Evolutionary conservation across 1,140 invertebrate genomes (phyloP).

Genomic region (Bombus fervidus): DNA sequence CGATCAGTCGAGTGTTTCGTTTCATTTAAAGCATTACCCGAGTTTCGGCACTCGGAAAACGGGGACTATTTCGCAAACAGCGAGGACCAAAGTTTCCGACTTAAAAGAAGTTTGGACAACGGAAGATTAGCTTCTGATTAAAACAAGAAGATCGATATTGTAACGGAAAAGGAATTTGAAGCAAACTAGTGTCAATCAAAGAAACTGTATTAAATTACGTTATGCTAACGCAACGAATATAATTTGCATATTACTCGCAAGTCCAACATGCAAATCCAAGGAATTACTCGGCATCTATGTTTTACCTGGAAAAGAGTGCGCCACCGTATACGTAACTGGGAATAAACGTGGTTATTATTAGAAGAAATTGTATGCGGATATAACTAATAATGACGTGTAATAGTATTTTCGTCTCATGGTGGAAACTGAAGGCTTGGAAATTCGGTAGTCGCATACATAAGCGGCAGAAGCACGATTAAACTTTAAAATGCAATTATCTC

Average conservation of each 20-base stretch:
- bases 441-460: conserved; percentile 20
- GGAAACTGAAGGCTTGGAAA: neutral
- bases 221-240: neutral
- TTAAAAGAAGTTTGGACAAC: neutral
- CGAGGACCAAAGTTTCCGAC: neutral
- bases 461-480: conserved; percentile 36
- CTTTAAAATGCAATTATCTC: conserved; percentile 54
- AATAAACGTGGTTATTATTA: neutral
- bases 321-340: neutral
- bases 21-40: neutral
- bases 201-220: neutral
- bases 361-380: conserved; percentile 11
- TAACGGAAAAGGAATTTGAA: no score
- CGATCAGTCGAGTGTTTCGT: conserved; percentile 25
- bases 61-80: neutral
- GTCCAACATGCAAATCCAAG: neutral
- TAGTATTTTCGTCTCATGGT: conserved; percentile 2
- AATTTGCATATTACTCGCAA: neutral
- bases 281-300: neutral
- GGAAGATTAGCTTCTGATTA: neutral
- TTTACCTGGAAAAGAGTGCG: conserved; percentile 1
- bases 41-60: neutral
- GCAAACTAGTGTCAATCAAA: no score
- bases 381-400: conserved; percentile 13
- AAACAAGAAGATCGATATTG: neutral